phyloP scores from a whole-genome alignment of 2,797 vertebrate genomes.

The Cetoscarus ocellatus region DNA sequence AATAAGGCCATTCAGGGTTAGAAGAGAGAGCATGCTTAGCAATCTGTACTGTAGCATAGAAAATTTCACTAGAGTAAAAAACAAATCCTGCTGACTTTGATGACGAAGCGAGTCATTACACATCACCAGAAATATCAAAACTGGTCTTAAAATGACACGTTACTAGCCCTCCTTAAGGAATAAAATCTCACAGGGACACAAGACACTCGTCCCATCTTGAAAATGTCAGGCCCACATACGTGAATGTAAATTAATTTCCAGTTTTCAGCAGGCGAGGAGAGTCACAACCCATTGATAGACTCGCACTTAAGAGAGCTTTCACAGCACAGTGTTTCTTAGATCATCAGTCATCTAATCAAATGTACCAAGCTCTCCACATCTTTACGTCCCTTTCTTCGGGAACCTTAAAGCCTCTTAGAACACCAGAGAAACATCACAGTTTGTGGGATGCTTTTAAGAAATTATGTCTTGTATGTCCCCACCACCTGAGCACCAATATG shows the following conservation, averaged over 20 bases:
- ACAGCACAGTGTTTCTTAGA: slow-evolving; percentile 18
- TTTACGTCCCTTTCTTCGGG: slow-evolving; percentile 38
- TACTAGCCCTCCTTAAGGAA: slow-evolving; percentile 32
- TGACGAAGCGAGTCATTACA: slow-evolving; percentile 26
- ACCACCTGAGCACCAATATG: slow-evolving; percentile 44
- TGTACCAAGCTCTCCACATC: slow-evolving; percentile 45
- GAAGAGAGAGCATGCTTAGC: too few species aligned
- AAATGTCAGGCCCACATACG: slow-evolving; percentile 62
- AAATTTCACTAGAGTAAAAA: slow-evolving; percentile 19
- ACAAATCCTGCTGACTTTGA: slow-evolving; percentile 15
- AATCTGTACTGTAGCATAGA: background rate
- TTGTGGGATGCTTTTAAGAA: slow-evolving; percentile 74
- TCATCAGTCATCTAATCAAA: slow-evolving; percentile 56
- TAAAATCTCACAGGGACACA: slow-evolving; percentile 45
- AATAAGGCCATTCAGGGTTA: background rate
- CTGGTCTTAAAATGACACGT: slow-evolving; percentile 31
- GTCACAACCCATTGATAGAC: slow-evolving; percentile 50
- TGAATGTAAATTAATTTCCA: slow-evolving; percentile 60
- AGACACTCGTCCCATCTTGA: slow-evolving; percentile 28
- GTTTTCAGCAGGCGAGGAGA: slow-evolving; percentile 45
- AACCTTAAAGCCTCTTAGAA: slow-evolving; percentile 18
- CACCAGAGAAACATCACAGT: slow-evolving; percentile 25
- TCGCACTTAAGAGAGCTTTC: slow-evolving; percentile 51
- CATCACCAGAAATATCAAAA: slow-evolving; percentile 40
- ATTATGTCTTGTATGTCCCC: slow-evolving; percentile 49